Base-by-base conservation (phyloP, 2,888 invertebrate species). In the Drosophila paranaensis region DNA sequence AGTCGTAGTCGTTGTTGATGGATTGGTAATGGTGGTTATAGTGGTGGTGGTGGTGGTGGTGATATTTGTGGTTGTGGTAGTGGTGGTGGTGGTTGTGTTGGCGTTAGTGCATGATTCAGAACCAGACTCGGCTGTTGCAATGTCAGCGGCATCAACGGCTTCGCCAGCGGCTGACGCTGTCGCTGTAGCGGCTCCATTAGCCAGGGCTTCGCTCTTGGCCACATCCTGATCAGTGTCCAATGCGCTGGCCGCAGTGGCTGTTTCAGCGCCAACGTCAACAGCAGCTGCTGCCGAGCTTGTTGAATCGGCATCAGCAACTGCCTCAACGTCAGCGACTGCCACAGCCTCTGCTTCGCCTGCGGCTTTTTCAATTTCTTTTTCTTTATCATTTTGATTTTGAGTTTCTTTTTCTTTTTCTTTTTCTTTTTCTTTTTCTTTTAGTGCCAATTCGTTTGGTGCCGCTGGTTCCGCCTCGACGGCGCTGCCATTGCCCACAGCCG, bases 21-120 rank as follows among this genome's bases (percentile, higher is more conserved):
- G 84, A 88, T 82, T 85, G 75, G 82, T 76, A 69, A 71, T 77
- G 72, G 77, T 79, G 68, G 84, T 77, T 62, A 75, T 79, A 74
- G 86, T 85, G 65, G 83, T 86, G 71, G 84, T 84, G 74, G 78
- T 27, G 27, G 79, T 79, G 65, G 83, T 86, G 71, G 86, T 84
- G 74, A 77, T 72, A 72, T 77, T 79, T 60, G 78, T 73, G 73
- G 76, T 74, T 60, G 65, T 71, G 64, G 79, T 79, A 68, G 71
- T 87, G 66, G 76, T 77, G 65, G 80, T 76, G 66, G 71, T 80
- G 67, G 78, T 79, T 72, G 77, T 88, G 70, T 80, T 87, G 67
- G 78, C 83, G 84, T 89, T 91, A 89, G 88, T 89, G 89, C 89
- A 88, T 90, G 89, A 90, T 70, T 91, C 88, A 76, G 79, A 76